Conservation (phyloP, 2,113 vertebrate genomes). For the Phodopus roborovskii region DNA sequence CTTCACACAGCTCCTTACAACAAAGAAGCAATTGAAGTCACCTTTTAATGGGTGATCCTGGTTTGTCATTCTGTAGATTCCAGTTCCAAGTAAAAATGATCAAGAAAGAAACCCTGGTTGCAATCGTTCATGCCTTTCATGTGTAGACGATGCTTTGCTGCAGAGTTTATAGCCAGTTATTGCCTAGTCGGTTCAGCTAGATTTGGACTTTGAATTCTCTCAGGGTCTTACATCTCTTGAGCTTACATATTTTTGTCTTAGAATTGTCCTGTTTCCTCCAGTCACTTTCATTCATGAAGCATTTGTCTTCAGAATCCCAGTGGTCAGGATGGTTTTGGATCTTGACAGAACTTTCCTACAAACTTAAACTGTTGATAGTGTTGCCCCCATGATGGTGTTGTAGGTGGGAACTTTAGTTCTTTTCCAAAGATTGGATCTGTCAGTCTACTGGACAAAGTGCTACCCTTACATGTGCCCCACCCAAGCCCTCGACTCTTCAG, state of each 20-base stretch:
- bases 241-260: slow-evolving; percentile 30
- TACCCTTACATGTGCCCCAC: no score
- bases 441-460: background rate
- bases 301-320: background rate
- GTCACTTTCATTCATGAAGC: slow-evolving; percentile 14
- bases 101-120: background rate
- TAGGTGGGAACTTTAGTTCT: background rate
- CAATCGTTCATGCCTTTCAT: slow-evolving; percentile 30
- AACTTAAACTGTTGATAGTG: background rate
- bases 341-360: background rate
- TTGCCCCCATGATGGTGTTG: background rate
- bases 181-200: slow-evolving; percentile 54
- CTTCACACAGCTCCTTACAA: slow-evolving; percentile 49
- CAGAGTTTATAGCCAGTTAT: background rate
- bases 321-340: background rate
- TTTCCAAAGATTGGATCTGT: background rate
- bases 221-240: slow-evolving; percentile 26
- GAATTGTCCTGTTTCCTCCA: slow-evolving; percentile 12
- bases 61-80: slow-evolving; percentile 70
- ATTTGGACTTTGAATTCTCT: slow-evolving; percentile 15
- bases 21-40: slow-evolving; percentile 64
- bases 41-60: slow-evolving; percentile 41
- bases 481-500: background rate
- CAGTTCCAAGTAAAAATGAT: slow-evolving; percentile 36
- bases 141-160: slow-evolving; percentile 15